Evolutionary conservation across 2,113 vertebrate genomes (phyloP), one percentile per base, ranked within the genome.

Genomic region (Rhinopomastus cyanomelas): DNA sequence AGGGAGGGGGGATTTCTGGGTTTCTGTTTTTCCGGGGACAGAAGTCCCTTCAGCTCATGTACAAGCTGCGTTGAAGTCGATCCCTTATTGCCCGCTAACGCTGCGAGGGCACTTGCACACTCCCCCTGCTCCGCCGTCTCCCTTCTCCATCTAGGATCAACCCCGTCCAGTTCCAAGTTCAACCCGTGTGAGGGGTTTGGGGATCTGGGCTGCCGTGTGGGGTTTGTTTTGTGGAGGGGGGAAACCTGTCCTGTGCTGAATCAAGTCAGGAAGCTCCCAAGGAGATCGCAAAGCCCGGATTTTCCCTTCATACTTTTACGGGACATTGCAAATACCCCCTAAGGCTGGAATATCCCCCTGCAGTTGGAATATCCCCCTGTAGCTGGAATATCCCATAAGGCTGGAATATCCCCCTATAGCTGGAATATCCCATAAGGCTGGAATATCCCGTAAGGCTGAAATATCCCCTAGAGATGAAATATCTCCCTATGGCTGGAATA

Each of bases 241-340:
- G 29, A 85, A 90, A 76, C 51, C 22, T 44, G 49, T 16, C 18
- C 36, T 17, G 16, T 16, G 0, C 32, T 60, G 80, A 84, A 93
- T 49, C 5, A 21, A 91, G 29, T 30, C 74, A 85, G 77, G 52
- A 77, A 16, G 52, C 71, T 67, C 73, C 52, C 11, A 26, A 39
- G 0, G 6, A 30, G 39, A 15, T 0, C 3, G 14, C 2, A 9
- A 79, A 27, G 64, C 60, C 12, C 56, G 26, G 44, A 19, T 69
- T 91, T 77, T 36, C 37, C 69, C 61, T 56, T 64, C n/a, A n/a
- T n/a, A n/a, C n/a, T n/a, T n/a, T n/a, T n/a, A n/a, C n/a, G n/a
- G n/a, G n/a, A n/a, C n/a, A n/a, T n/a, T n/a, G n/a, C n/a, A n/a
- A n/a, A n/a, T n/a, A n/a, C n/a, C n/a, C n/a, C n/a, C n/a, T n/a